Evolutionary conservation across 30 jellyfish, hydroid and myxozoan genomes (phyloP).

Genomic region (Aurelia aurita complex sp. Pacific): DNA sequence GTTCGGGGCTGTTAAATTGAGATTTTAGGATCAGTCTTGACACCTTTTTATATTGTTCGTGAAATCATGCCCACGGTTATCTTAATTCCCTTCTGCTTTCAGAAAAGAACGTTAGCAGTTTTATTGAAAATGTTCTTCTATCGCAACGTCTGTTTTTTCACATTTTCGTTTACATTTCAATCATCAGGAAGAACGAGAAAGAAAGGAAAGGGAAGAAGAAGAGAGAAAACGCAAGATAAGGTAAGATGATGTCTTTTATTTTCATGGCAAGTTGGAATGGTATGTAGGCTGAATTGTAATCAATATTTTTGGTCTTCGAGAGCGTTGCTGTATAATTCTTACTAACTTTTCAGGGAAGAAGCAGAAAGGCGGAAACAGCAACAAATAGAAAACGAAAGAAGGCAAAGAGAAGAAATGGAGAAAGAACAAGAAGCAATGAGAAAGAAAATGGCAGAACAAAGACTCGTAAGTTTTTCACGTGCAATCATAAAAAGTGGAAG

Average conservation of each 20-base stretch:
- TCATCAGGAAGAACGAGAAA: conserved; percentile 89
- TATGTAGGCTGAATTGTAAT: too few species aligned
- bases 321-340: too few species aligned
- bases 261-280: too few species aligned
- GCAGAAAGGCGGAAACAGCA: conserved; percentile 82
- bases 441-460: conserved; percentile 83
- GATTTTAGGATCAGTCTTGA: too few species aligned
- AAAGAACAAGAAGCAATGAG: conserved; percentile 88
- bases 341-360: conserved; percentile 65
- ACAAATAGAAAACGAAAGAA: conserved; percentile 81
- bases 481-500: too few species aligned
- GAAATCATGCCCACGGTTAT: too few species aligned
- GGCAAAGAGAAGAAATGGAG: conserved; percentile 93
- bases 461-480: conserved; percentile 67
- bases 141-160: neutral
- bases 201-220: conserved; percentile 89
- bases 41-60: too few species aligned
- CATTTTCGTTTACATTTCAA: neutral
- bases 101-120: too few species aligned
- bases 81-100: too few species aligned
- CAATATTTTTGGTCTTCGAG: too few species aligned
- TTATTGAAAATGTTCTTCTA: too few species aligned
- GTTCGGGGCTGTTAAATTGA: too few species aligned
- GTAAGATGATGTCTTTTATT: neutral
- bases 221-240: conserved; percentile 79